Percentiles rank a stretch among this genome's conserved stretches.
Conservation (phyloP, 2,797 vertebrate species). For the Labroides dimidiatus region DNA sequence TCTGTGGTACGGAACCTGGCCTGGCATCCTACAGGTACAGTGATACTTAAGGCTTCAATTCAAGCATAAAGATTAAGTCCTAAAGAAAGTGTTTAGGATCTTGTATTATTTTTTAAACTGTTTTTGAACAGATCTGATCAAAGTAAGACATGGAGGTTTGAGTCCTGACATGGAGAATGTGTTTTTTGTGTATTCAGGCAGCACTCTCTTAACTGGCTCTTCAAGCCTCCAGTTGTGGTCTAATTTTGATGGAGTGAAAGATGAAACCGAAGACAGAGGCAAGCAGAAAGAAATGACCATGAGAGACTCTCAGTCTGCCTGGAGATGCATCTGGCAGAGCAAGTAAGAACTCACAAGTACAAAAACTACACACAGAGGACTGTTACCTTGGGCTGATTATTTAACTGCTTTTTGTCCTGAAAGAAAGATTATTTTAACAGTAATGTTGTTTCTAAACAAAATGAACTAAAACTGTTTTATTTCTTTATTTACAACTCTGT, state of each 20-base stretch:
- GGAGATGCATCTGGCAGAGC: conserved; percentile 96
- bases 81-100: neutral
- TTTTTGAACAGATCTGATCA: neutral
- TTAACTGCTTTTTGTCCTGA: neutral
- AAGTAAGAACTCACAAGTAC: conserved; percentile 85
- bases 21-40: conserved; percentile 95
- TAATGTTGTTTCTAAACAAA: conserved; percentile 1
- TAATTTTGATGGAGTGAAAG: conserved; percentile 73
- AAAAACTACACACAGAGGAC: neutral
- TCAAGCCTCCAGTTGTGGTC: conserved; percentile 94
- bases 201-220: conserved; percentile 92
- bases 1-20: conserved; percentile 90
- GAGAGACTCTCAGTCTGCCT: conserved; percentile 77
- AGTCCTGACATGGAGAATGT: neutral
- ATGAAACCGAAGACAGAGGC: conserved; percentile 71
- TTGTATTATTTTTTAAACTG: neutral
- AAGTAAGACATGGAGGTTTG: neutral
- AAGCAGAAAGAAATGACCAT: conserved; percentile 65
- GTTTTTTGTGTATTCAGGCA: conserved; percentile 74
- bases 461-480: neutral
- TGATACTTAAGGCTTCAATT: neutral
- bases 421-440: neutral
- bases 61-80: neutral
- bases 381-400: neutral
- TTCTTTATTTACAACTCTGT: neutral